Evolutionary conservation across 2,888 invertebrate genomes (phyloP).

Genomic region (Oligia fasciuncula): DNA sequence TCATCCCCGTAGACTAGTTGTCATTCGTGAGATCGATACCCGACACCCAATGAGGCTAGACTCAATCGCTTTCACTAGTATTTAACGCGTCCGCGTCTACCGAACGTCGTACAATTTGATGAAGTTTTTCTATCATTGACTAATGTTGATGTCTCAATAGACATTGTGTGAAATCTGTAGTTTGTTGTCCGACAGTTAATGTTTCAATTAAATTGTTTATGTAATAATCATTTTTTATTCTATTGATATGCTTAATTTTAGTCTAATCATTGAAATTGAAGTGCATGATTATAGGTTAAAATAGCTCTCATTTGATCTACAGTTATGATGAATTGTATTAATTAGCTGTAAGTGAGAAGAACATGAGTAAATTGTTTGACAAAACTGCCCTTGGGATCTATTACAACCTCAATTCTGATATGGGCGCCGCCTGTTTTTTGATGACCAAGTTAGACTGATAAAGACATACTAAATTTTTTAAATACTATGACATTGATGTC

Average conservation of each 20-base stretch:
- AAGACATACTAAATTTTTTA: slow-evolving; percentile 71
- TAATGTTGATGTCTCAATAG: slow-evolving; percentile 79
- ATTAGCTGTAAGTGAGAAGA: slow-evolving; percentile 82
- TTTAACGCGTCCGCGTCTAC: slow-evolving; percentile 64
- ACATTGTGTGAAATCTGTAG: slow-evolving; percentile 85
- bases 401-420: slow-evolving; percentile 72
- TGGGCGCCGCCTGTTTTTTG: slow-evolving; percentile 82
- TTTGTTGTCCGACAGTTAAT: slow-evolving; percentile 89
- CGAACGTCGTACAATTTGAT: slow-evolving; percentile 67
- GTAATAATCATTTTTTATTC: slow-evolving; percentile 88
- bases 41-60: slow-evolving; percentile 72
- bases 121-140: slow-evolving; percentile 77
- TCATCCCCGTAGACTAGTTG: slow-evolving; percentile 80
- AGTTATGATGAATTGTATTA: slow-evolving; percentile 80
- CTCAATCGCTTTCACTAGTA: slow-evolving; percentile 70
- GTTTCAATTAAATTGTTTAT: slow-evolving; percentile 89
- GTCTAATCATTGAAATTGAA: slow-evolving; percentile 85
- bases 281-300: slow-evolving; percentile 85
- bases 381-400: slow-evolving; percentile 77
- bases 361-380: slow-evolving; percentile 71
- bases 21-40: slow-evolving; percentile 82
- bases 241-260: slow-evolving; percentile 89
- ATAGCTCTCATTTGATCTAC: slow-evolving; percentile 85
- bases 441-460: slow-evolving; percentile 84
- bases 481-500: slow-evolving; percentile 74